Percentiles rank a stretch among this genome's conserved stretches.
These are phyloP conservation scores for Helostoma temminkii DNA, from an alignment of 2,797 vertebrate genomes.

Conservation along the genomic window DNA sequence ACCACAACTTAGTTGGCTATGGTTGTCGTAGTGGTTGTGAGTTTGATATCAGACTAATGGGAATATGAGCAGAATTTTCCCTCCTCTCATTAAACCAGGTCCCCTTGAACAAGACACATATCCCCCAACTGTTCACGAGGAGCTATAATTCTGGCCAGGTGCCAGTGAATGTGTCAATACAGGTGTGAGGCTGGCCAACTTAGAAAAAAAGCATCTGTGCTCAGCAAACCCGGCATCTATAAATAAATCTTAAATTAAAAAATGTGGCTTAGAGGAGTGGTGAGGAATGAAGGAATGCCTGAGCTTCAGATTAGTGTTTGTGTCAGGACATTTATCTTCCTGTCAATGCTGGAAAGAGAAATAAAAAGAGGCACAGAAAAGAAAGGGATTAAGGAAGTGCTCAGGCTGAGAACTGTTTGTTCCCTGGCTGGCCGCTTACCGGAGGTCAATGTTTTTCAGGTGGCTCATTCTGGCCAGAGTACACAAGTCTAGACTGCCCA, in stretches of 20 bases:
- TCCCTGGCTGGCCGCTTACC: constrained; percentile 81
- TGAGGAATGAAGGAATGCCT: constrained; percentile 4
- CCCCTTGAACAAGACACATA: constrained; percentile 32
- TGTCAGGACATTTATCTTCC: constrained; percentile 32
- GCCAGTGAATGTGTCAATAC: constrained; percentile 30
- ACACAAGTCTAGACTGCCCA: constrained; percentile 87
- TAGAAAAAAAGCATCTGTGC: constrained; percentile 20
- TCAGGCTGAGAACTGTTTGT: constrained; percentile 27
- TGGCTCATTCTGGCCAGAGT: constrained; percentile 88
- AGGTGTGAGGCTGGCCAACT: constrained; percentile 16
- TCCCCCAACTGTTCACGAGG: constrained; percentile 14
- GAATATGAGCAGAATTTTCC: constrained; percentile 16
- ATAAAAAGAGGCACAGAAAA: constrained; percentile 4
- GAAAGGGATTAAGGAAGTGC: constrained; percentile 2
- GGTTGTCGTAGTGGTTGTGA: constrained; percentile 6
- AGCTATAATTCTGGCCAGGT: constrained; percentile 14
- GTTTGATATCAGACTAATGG: constrained; percentile 23
- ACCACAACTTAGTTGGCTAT: constrained; percentile 26
- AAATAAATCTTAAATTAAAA: constrained; percentile 46
- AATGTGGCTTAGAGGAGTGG: constrained; percentile 19
- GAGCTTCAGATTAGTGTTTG: constrained; percentile 22
- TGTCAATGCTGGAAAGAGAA: constrained; percentile 12
- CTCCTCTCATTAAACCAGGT: constrained; percentile 17
- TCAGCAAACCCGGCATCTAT: constrained; percentile 47
- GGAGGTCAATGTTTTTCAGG: constrained; percentile 92